These are phyloP conservation scores for Platygyra sinensis DNA, from an alignment of 64 coral and sea anemone species.

Conservation along the genomic window DNA sequence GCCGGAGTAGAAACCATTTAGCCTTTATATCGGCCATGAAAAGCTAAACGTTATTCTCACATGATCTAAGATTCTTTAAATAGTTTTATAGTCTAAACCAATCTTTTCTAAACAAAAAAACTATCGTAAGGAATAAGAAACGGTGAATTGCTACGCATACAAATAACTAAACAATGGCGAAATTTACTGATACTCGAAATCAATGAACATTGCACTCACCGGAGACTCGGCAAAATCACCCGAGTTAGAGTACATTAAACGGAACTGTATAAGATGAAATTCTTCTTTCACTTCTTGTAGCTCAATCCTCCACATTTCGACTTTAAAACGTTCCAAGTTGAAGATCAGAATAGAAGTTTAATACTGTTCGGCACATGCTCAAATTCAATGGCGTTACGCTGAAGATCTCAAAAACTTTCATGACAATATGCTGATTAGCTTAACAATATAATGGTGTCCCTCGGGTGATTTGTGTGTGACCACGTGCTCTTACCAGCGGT, in stretches of 20 bases:
- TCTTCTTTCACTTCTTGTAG: conserved; percentile 9
- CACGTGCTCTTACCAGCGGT: background rate
- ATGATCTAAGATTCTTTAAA: background rate
- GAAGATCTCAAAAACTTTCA: background rate
- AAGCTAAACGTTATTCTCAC: background rate
- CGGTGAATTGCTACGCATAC: background rate
- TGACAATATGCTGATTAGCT: background rate
- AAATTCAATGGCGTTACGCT: conserved; percentile 1
- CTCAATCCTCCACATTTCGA: conserved; percentile 21
- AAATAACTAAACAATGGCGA: conserved; percentile 11
- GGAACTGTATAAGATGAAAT: conserved; percentile 20
- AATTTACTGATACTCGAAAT: conserved; percentile 9
- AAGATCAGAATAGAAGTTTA: background rate
- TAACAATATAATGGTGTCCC: background rate
- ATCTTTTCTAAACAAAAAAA: too few relatives aligned
- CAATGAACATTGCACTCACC: background rate
- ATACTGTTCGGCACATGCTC: background rate
- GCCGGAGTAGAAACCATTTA: background rate
- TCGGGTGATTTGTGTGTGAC: background rate
- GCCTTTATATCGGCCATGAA: background rate
- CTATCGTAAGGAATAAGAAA: background rate
- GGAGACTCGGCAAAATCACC: conserved; percentile 40
- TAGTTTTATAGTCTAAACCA: background rate
- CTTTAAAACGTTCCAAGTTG: background rate
- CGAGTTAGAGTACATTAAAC: conserved; percentile 27